Base-by-base conservation (phyloP, 2,888 invertebrate genomes). In the Machimus atricapillus region DNA sequence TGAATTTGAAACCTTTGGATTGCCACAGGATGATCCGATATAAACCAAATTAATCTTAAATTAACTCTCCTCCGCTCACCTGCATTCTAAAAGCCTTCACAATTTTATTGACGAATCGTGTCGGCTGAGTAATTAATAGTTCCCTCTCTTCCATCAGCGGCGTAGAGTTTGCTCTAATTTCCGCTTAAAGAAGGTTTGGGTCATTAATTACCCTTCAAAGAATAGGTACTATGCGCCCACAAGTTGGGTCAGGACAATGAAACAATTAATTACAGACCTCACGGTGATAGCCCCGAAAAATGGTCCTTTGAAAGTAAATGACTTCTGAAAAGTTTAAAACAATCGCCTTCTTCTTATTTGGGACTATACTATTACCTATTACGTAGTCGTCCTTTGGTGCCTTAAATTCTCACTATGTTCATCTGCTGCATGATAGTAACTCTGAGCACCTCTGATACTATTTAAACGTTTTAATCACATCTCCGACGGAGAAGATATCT, bases 211-310 rank as follows among this genome's bases (percentile, higher is more conserved):
- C 34, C 34, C 31, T 76, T 76, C 73, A 74, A 34, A 74, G 74
- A 85, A 34, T 31, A 85, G 46, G 14, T 31, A 27, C 43, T 73
- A 46, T 16, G 31, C 23, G 46, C 85, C 76, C 52, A 27, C 52
- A 19, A 40, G 77, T 19, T 40, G 19, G 19, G 73, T n/a, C 56
- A 76, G 76, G 58, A 82, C 74, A 81, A 12, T 19, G 82, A 74
- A 86, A 52, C 74, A 58, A 85, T 77, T 83, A 85, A 87, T 85
- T 46, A 46, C 27, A 40, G 85, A 34, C 74, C 77, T 27, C 85
- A 74, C 56, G 43, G 34, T 77, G 81, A 86, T 58, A 86, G 43
- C 73, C 86, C 27, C 46, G 31, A 81, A 86, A 76, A 86, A 86
- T 46, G 31, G 27, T 27, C 43, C 40, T 16, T 19, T 66, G 66